A percentile compares a stretch with the other conserved stretches of the same genome.
These are phyloP conservation scores for Chaetodon trifascialis DNA, from an alignment of 2,113 vertebrate species.

Conservation along the genomic window DNA sequence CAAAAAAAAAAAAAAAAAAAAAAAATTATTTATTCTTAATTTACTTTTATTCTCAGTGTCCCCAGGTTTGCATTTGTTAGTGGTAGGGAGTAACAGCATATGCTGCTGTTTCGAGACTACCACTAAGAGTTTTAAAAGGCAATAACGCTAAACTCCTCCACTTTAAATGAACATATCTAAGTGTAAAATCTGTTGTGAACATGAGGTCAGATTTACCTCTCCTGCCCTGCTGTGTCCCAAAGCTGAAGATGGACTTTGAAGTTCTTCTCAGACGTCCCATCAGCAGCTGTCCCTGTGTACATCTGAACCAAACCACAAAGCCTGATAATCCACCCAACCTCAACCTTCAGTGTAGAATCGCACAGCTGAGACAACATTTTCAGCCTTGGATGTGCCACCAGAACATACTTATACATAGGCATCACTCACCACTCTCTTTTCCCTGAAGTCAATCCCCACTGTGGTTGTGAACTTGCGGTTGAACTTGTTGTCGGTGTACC, in stretches of 20 bases:
- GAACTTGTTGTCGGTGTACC: slow-evolving; percentile 95
- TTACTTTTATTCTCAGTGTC: no score
- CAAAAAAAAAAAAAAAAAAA: no score
- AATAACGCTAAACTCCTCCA: no score
- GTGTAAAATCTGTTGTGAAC: neutral
- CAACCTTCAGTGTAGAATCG: neutral
- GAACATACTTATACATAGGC: no score
- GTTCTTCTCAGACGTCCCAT: slow-evolving; percentile 87
- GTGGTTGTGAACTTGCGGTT: slow-evolving; percentile 96
- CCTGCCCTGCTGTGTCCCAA: slow-evolving; percentile 97
- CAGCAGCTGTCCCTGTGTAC: slow-evolving; percentile 87
- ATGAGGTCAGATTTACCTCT: slow-evolving; percentile 83
- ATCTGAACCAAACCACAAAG: slow-evolving; percentile 76
- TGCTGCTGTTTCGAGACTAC: no score
- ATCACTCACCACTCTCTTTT: slow-evolving; percentile 95
- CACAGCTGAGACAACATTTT: neutral
- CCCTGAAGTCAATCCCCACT: slow-evolving; percentile 96
- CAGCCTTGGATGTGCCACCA: no score
- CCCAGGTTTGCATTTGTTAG: neutral
- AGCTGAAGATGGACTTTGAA: slow-evolving; percentile 95
- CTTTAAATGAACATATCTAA: neutral
- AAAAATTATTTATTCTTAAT: no score
- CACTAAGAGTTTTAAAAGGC: no score
- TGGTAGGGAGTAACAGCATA: no score
- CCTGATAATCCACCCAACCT: neutral